Evolutionary conservation across 2,888 invertebrate species (phyloP), one percentile per base, ranked within the genome.

Genomic region (Parascotia fuliginaria): DNA sequence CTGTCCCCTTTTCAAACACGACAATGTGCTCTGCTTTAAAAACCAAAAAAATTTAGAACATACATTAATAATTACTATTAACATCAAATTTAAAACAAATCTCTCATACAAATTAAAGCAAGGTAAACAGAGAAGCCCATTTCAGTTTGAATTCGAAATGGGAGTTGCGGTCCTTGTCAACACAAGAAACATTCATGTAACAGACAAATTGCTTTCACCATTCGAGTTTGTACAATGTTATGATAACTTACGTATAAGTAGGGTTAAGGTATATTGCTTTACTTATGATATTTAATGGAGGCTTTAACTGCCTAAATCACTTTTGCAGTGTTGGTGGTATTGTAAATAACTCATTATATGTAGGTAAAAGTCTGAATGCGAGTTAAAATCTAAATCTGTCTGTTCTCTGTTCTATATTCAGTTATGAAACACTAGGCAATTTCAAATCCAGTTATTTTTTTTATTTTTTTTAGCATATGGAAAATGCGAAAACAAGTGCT

Each of bases 141-240:
- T 60, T 49, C 60, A 50, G 61, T 65, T 73, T 72, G 75, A 76
- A 79, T 77, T 74, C 72, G 77, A 71, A 80, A 79, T 75, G 69
- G 63, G 46, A 72, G 36, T 22, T 36, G 75, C 67, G 67, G 67
- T 70, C 64, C 67, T 60, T 75, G 81, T 78, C 78, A 79, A 78
- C 77, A 71, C 43, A 50, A 57, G 70, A 67, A 72, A 72, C 68
- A 79, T 74, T 71, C 62, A 61, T 71, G 73, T 74, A 66, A 70
- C 72, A 70, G 70, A 74, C 75, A 79, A 79, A 81, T 81, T 81
- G 77, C 75, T 77, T 74, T 66, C 65, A 59, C 64, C 60, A 56
- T 70, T 55, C 49, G 47, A 63, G 69, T 72, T 74, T 69, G 64
- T 63, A 62, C 52, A 58, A 55, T 49, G 65, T 74, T 72, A 74